Percentiles rank a stretch among this genome's conserved stretches.
Conservation (phyloP, 2,797 vertebrate species). For the Chrysolophus pictus region DNA sequence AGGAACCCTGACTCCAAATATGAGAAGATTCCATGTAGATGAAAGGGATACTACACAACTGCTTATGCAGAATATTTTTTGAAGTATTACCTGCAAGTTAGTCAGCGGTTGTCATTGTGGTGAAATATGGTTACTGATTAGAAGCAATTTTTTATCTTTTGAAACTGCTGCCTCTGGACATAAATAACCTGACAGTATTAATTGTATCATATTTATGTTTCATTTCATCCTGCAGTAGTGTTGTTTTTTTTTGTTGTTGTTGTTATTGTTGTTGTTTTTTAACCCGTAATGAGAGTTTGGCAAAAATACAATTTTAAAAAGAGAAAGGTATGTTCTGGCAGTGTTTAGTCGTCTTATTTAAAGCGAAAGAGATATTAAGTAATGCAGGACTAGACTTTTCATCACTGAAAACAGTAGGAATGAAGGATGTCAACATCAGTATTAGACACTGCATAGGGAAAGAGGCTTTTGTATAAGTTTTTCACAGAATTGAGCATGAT, state of each 20-base stretch:
- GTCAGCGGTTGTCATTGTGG: neutral
- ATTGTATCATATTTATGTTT: neutral
- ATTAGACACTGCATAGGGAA: neutral
- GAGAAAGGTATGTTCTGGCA: neutral
- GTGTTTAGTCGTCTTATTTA: neutral
- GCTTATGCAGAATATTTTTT: neutral
- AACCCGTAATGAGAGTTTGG: neutral
- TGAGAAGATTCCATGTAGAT: neutral
- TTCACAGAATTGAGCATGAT: neutral
- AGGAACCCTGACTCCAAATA: neutral
- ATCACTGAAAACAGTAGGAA: neutral
- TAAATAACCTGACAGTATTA: neutral
- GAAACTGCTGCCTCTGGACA: neutral
- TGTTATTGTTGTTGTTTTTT: no score
- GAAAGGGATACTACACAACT: neutral
- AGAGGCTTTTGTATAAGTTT: neutral
- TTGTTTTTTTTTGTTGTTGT: no score
- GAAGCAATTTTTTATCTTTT: neutral
- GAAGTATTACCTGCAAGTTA: neutral
- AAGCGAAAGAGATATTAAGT: neutral
- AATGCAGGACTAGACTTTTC: neutral
- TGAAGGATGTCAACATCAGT: neutral
- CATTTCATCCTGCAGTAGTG: neutral
- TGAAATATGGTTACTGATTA: neutral
- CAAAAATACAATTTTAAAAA: neutral